A percentile compares a stretch with the other conserved stretches of the same genome.
Evolutionary conservation across 1,140 invertebrate genomes (phyloP).

Genomic region (Drosophila pallidifrons): DNA sequence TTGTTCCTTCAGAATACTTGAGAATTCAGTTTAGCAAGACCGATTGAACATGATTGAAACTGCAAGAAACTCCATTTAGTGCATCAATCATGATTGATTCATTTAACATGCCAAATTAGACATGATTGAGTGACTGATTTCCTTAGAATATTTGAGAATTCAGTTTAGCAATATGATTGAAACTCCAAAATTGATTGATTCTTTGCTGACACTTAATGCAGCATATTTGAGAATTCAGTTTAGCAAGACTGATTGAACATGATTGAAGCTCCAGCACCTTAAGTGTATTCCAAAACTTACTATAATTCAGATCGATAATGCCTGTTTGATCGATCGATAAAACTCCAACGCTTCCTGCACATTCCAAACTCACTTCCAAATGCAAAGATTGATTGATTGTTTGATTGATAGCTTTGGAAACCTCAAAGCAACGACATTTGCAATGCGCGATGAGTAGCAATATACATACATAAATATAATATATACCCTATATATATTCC

Average conservation of each 20-base stretch:
- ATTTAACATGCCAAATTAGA: neutral
- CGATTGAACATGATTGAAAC: neutral
- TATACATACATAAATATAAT: conserved; percentile 32
- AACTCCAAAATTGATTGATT: neutral
- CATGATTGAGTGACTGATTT: neutral
- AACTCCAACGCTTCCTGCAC: conserved; percentile 19
- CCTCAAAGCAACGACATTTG: conserved; percentile 44
- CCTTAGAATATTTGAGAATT: neutral
- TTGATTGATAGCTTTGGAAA: conserved; percentile 2
- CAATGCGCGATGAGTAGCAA: conserved; percentile 42
- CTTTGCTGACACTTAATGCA: too few relatives aligned
- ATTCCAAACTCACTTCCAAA: conserved; percentile 8
- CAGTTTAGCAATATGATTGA: conserved; percentile 3
- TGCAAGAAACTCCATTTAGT: conserved; percentile 43
- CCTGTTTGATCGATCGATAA: neutral
- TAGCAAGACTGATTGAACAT: neutral
- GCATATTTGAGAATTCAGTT: conserved; percentile 1
- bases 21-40: neutral
- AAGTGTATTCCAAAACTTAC: neutral
- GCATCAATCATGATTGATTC: too few relatives aligned
- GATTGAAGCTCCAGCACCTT: neutral
- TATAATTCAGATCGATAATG: neutral
- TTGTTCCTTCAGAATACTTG: too few relatives aligned
- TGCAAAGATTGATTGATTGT: conserved; percentile 6
- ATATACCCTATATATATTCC: conserved; percentile 29